Evolutionary conservation across 2,113 vertebrate genomes (phyloP).

Genomic region (Anguilla japonica): DNA sequence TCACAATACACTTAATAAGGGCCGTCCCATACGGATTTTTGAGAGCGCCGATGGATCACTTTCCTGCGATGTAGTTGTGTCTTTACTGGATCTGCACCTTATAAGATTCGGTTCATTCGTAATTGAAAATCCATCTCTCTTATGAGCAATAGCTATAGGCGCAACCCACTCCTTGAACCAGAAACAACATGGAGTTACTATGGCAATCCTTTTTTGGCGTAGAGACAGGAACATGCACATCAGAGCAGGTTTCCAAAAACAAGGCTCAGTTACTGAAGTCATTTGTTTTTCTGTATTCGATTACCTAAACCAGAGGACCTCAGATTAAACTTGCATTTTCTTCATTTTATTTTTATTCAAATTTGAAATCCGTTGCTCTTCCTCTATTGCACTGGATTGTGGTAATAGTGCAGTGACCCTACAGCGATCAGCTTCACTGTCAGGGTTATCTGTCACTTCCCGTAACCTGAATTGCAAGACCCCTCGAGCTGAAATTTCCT

Average conservation of each 20-base stretch:
- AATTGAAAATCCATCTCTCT: conserved; percentile 34
- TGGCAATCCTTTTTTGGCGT: conserved; percentile 18
- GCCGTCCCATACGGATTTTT: background rate
- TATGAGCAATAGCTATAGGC: conserved; percentile 32
- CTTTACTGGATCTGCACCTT: conserved; percentile 12
- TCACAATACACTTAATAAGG: background rate
- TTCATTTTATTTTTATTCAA: background rate
- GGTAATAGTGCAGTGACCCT: background rate
- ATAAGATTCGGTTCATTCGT: conserved; percentile 15
- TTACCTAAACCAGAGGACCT: background rate
- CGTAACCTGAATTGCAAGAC: background rate
- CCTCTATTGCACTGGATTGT: background rate
- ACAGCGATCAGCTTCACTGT: background rate
- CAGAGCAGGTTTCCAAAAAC: background rate
- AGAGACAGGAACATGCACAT: conserved; percentile 4
- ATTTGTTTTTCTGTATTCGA: background rate
- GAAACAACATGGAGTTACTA: conserved; percentile 30
- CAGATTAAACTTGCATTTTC: background rate
- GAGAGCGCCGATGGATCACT: conserved; percentile 9
- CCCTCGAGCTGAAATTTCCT: background rate
- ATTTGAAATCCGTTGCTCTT: background rate
- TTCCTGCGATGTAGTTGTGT: conserved; percentile 1
- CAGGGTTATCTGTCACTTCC: conserved; percentile 16
- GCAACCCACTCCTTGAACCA: conserved; percentile 21
- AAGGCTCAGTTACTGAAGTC: background rate